Evolutionary conservation across 2,888 invertebrate species (phyloP).

Genomic region (Chrysolina oricalcia): DNA sequence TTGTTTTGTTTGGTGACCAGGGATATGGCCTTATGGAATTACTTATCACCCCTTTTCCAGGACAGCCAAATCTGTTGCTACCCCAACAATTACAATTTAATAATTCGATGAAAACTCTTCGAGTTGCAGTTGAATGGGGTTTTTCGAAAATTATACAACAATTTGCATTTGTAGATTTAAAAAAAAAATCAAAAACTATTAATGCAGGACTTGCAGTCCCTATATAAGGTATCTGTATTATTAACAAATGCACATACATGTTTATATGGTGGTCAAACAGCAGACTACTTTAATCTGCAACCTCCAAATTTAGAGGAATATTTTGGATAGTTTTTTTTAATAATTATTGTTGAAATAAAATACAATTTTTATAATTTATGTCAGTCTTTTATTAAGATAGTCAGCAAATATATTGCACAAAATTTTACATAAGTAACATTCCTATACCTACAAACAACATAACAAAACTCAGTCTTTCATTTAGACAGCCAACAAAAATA

Average conservation of each 20-base stretch:
- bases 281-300: constrained; percentile 35
- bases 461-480: no score
- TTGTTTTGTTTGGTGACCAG: constrained; percentile 51
- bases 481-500: background rate
- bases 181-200: constrained; percentile 19
- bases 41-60: constrained; percentile 44
- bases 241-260: constrained; percentile 37
- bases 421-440: background rate
- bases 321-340: constrained; percentile 12
- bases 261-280: constrained; percentile 37
- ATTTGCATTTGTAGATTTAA: constrained; percentile 43
- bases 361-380: background rate
- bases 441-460: background rate
- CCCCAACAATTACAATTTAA: constrained; percentile 41
- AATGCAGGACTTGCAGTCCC: no score
- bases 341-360: background rate
- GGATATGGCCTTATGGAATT: constrained; percentile 48
- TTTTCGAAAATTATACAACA: constrained; percentile 45
- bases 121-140: constrained; percentile 51
- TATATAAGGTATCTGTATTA: background rate
- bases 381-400: background rate
- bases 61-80: background rate
- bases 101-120: constrained; percentile 42
- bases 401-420: background rate
- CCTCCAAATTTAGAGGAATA: constrained; percentile 19